A percentile compares a stretch with the other conserved stretches of the same genome.
Conservation (phyloP, 1,140 invertebrate genomes). For the Drosophila lacertosa region DNA sequence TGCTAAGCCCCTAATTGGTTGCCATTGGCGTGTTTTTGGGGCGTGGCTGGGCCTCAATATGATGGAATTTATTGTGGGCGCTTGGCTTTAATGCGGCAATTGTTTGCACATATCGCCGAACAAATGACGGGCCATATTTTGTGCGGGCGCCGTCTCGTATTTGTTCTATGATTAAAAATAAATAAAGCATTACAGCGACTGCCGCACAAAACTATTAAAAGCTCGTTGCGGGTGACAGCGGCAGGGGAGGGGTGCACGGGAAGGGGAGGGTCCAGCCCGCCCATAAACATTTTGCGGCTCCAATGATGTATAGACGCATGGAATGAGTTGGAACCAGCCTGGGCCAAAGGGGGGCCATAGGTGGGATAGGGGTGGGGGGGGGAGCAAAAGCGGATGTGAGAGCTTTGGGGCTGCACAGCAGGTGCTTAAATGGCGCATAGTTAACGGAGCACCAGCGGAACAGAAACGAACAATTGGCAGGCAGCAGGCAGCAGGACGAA, state of each 20-base stretch:
- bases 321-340: conserved; percentile 3
- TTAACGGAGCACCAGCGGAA: conserved; percentile 57
- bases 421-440: conserved; percentile 72
- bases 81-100: conserved; percentile 75
- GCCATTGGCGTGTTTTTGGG: neutral
- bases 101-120: conserved; percentile 76
- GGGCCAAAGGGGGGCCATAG: neutral
- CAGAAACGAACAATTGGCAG: conserved; percentile 48
- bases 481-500: conserved; percentile 1
- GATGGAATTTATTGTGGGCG: conserved; percentile 50
- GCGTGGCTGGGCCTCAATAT: conserved; percentile 22
- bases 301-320: conserved; percentile 74
- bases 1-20: neutral
- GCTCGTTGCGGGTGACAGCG: conserved; percentile 45
- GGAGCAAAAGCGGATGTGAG: conserved; percentile 27
- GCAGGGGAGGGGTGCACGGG: no score
- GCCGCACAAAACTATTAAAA: conserved; percentile 75
- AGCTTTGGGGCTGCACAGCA: conserved; percentile 49
- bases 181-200: conserved; percentile 73
- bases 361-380: neutral
- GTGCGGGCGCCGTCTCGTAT: conserved; percentile 50
- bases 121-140: conserved; percentile 77
- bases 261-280: no score
- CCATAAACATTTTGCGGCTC: conserved; percentile 77
- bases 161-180: conserved; percentile 82